These are phyloP conservation scores for Aplodontia rufa DNA, from an alignment of 2,113 vertebrate genomes.

Conservation along the genomic window DNA sequence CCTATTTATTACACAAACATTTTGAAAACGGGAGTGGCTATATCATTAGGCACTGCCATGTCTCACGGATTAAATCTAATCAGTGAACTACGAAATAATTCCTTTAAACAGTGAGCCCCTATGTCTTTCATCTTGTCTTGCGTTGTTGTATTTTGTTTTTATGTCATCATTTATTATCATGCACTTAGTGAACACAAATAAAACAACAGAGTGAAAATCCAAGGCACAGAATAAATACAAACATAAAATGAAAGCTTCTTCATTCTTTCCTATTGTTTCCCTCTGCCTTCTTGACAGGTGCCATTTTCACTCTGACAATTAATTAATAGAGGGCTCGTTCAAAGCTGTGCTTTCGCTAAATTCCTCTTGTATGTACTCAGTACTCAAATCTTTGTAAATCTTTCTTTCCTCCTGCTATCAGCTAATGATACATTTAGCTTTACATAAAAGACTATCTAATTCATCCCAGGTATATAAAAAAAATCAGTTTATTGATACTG, in stretches of 20 bases:
- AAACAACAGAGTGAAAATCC: background rate
- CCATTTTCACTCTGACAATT: conserved; percentile 81
- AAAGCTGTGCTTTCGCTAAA: conserved; percentile 75
- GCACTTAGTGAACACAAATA: background rate
- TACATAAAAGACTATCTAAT: conserved; percentile 64
- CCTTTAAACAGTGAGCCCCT: background rate
- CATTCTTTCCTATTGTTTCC: background rate
- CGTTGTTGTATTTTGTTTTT: background rate
- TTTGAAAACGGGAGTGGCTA: background rate
- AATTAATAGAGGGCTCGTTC: conserved; percentile 85
- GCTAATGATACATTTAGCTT: conserved; percentile 59
- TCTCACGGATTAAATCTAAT: background rate
- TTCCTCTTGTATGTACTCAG: conserved; percentile 76
- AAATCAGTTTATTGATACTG: conserved; percentile 43
- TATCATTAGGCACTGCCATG: background rate
- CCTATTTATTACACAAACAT: background rate
- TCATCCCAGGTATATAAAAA: conserved; percentile 17
- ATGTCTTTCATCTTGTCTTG: background rate
- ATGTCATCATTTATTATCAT: background rate
- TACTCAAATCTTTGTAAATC: no score
- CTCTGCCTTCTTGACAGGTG: conserved; percentile 44
- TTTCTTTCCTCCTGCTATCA: conserved; percentile 70
- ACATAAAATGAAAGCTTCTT: background rate
- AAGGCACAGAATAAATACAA: background rate
- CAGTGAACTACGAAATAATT: background rate